These are phyloP conservation scores for Copidosoma aretas DNA, from an alignment of 2,888 invertebrate species.

Conservation along the genomic window DNA sequence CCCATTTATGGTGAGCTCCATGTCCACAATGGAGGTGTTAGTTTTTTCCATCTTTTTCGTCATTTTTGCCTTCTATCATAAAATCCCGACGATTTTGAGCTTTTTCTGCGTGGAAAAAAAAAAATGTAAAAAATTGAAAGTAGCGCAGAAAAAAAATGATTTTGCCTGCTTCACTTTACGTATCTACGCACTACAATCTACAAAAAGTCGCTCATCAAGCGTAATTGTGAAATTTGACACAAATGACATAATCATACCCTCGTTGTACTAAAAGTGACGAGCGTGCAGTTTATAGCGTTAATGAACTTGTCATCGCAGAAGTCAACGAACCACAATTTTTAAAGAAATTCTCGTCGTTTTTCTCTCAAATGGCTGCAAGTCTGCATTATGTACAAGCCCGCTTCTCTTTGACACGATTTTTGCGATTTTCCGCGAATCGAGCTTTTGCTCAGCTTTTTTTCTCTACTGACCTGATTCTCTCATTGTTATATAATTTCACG, in stretches of 20 bases:
- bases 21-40: conserved; percentile 3
- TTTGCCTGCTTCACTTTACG: too few relatives aligned
- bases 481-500: not conserved
- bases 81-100: not conserved
- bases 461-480: conserved; percentile 21
- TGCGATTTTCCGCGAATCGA: too few relatives aligned
- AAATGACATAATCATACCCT: not conserved
- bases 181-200: too few relatives aligned
- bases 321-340: conserved; percentile 17
- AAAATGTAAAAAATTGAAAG: too few relatives aligned
- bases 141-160: too few relatives aligned
- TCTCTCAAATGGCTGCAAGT: too few relatives aligned
- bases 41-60: conserved; percentile 5
- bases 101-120: too few relatives aligned
- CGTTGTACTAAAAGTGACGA: not conserved
- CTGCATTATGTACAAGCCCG: not conserved
- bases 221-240: too few relatives aligned
- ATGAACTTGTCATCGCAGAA: conserved; percentile 20
- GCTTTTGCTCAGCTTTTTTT: conserved; percentile 1
- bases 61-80: not conserved
- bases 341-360: not conserved
- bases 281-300: not conserved
- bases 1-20: conserved; percentile 27
- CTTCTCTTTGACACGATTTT: too few relatives aligned
- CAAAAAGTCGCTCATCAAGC: too few relatives aligned